A percentile compares a stretch with the other conserved stretches of the same genome.
These are phyloP conservation scores for Chironex yamaguchii DNA, from an alignment of 30 jellyfish, hydroid and myxozoan species.

Conservation along the genomic window DNA sequence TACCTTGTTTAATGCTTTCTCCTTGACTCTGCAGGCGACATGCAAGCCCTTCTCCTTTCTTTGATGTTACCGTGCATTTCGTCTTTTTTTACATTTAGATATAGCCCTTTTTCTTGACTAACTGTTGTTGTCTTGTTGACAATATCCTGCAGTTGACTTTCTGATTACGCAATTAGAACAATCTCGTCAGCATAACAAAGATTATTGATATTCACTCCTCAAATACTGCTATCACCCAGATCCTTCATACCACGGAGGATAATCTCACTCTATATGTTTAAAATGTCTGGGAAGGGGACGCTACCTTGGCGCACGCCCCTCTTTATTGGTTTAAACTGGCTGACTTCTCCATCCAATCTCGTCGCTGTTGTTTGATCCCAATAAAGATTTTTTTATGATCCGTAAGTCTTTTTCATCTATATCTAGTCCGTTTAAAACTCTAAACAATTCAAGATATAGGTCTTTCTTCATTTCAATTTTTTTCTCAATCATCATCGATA, in stretches of 20 bases:
- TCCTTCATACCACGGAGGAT: too few relatives aligned
- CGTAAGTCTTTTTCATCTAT: slow-evolving; percentile 9
- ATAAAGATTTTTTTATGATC: neutral
- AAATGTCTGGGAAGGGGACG: slow-evolving; percentile 1
- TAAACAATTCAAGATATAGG: too few relatives aligned
- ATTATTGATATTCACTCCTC: too few relatives aligned
- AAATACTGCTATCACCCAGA: too few relatives aligned
- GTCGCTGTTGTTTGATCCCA: slow-evolving; percentile 3
- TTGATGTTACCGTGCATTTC: slow-evolving; percentile 26
- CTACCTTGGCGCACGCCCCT: slow-evolving; percentile 19
- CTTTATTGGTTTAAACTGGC: neutral
- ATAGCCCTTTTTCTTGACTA: neutral
- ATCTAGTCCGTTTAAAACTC: neutral
- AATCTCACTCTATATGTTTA: neutral
- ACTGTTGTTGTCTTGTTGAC: neutral
- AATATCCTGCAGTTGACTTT: too few relatives aligned
- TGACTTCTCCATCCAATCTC: slow-evolving; percentile 7
- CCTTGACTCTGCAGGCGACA: slow-evolving; percentile 31
- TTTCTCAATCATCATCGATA: too few relatives aligned
- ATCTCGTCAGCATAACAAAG: too few relatives aligned
- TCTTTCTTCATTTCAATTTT: too few relatives aligned
- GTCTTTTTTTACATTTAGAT: slow-evolving; percentile 8
- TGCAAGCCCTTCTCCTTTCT: slow-evolving; percentile 18
- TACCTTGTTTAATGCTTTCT: slow-evolving; percentile 1
- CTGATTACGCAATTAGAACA: too few relatives aligned